phyloP scores from a whole-genome alignment of 2,113 vertebrate species.

The Ivindomyrus marchei region DNA sequence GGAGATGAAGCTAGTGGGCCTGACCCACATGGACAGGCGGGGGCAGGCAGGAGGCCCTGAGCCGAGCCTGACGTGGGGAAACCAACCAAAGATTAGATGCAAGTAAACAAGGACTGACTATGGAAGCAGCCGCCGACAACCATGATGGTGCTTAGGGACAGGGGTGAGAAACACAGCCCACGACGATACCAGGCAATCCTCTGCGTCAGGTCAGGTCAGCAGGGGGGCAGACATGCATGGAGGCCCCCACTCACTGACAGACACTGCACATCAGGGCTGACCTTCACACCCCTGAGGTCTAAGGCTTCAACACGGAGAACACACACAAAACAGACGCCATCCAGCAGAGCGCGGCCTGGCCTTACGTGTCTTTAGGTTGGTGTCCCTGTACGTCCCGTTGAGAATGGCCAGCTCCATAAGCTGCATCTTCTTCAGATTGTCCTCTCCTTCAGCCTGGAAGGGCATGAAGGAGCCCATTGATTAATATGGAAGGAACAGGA shows the following conservation, averaged over 20 bases:
- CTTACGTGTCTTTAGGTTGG: constrained; percentile 71
- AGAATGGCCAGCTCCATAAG: constrained; percentile 74
- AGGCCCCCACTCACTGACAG: neutral
- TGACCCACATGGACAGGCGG: neutral
- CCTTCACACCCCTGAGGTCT: neutral
- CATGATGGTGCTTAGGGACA: neutral
- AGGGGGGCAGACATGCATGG: neutral
- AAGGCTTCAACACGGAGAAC: neutral
- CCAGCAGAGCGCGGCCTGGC: neutral
- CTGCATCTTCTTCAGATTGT: constrained; percentile 77
- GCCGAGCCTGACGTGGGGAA: neutral
- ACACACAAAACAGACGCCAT: neutral
- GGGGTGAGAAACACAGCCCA: neutral
- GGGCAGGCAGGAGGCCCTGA: neutral
- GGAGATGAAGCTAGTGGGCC: neutral
- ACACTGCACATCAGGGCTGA: neutral
- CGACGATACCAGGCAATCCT: neutral
- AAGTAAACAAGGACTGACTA: neutral
- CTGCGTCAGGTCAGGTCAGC: neutral
- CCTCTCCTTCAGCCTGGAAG: constrained; percentile 68
- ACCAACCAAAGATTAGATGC: neutral
- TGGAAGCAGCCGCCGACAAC: neutral
- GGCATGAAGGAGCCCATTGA: neutral
- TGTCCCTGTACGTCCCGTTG: constrained; percentile 76
- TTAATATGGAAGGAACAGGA: neutral